Base-by-base conservation (phyloP, 92 coral and sea anemone species). In the Paramuricea clavata region DNA sequence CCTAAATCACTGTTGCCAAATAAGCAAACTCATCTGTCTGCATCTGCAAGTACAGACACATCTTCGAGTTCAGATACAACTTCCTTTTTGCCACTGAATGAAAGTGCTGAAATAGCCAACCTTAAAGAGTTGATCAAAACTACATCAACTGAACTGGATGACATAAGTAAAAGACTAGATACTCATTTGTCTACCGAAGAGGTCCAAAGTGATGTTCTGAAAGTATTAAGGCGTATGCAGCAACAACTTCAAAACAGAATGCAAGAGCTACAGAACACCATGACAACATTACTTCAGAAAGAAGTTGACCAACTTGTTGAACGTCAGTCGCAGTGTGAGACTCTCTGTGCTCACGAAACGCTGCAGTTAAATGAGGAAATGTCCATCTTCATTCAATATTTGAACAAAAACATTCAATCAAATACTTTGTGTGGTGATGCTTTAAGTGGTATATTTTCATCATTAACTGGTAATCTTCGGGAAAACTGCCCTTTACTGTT, bases 401-500 rank as follows among this genome's bases (percentile, higher is more conserved):
- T 78, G 10, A 87, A 87, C 52, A 78, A 28, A 26, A 50, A 82
- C 9, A 59, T 87, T 42, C 71, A 70, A 34, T 65, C 81, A 16
- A 72, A 44, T 30, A 74, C 42, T 7, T 86, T 86, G 85, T 78
- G 72, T 25, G 61, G 42, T 30, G 49, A 50, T 39, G 78, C 67
- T 69, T 64, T 78, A 16, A 27, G 16, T 79, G 85, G 85, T 6
- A 35, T 68, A 12, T 87, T 87, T 54, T 78, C 85, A n/a, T 12
- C 81, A 80, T 23, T 78, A 15, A 50, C 86, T 27, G 36, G 8
- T 11, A 47, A 87, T 87, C 61, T 82, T 36, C 42, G 81, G 30
- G 65, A 78, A 21, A 33, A 36, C 19, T 87, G 86, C 61, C 90
- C 86, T 22, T 81, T 87, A 27, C 52, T 87, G 22, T 69, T 39